These are phyloP conservation scores for Acrobasis repandana DNA, from an alignment of 2,888 invertebrate species.

Conservation along the genomic window DNA sequence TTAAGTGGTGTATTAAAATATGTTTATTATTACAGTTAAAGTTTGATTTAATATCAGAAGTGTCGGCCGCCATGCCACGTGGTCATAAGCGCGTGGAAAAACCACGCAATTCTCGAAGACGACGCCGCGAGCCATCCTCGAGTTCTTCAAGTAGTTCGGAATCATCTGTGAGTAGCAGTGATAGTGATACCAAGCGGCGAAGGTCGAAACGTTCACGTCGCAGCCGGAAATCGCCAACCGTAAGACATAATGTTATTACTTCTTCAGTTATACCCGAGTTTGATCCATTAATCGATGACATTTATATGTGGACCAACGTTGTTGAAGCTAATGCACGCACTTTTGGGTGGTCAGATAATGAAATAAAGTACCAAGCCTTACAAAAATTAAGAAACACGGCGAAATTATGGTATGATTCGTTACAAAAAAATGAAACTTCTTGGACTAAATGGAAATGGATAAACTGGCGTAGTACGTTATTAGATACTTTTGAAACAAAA, in stretches of 20 bases:
- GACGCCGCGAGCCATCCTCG: background rate
- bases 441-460: constrained; percentile 30
- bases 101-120: background rate
- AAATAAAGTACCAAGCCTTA: constrained; percentile 27
- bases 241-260: constrained; percentile 31
- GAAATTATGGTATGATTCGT: constrained; percentile 32
- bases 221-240: constrained; percentile 24
- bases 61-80: constrained; percentile 5
- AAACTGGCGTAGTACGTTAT: constrained; percentile 27
- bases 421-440: constrained; percentile 24
- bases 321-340: constrained; percentile 30
- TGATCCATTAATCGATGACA: constrained; percentile 33
- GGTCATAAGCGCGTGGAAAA: background rate
- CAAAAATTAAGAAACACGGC: constrained; percentile 31
- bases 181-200: background rate
- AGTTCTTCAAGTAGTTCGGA: constrained; percentile 1
- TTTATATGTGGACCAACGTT: constrained; percentile 31
- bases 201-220: constrained; percentile 10
- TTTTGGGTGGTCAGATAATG: constrained; percentile 29
- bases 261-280: constrained; percentile 37
- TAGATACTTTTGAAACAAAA: constrained; percentile 27
- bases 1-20: no score
- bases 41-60: constrained; percentile 8
- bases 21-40: no score
- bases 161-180: constrained; percentile 12